Evolutionary conservation across 2,797 vertebrate genomes (phyloP), one percentile per base, ranked within the genome.

Genomic region (Clarias pachynema): DNA sequence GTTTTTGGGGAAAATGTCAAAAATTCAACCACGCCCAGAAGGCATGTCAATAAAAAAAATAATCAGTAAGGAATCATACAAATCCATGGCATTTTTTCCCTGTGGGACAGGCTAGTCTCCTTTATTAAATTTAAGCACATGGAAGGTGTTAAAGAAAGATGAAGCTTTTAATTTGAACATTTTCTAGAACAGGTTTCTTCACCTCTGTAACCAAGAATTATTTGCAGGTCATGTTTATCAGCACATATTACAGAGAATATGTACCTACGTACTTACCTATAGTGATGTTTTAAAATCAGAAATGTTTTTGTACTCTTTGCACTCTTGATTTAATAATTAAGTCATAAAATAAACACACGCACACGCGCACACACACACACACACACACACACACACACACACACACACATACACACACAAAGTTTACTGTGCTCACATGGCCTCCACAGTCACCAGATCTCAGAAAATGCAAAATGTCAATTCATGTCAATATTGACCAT

Each of bases 41-140:
- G 18, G 6, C 14, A 6, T 56, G 5, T 65, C 37, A 40, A 72
- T 44, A 24, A 74, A 72, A 72, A 77, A 82, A 82, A 66, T 31
- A 65, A 40, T 81, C 40, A 29, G 4, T 9, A 72, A 60, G 66
- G 87, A 77, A 86, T 49, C 7, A 53, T 16, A 53, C 14, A 79
- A 85, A 78, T 22, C 7, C 74, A 12, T 34, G 7, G 16, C 7
- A 15, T 57, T 80, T 49, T 18, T 49, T 20, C 22, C n/a, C 60
- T 18, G 22, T 15, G 4, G 22, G 34, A 79, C 5, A 63, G 24
- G 9, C 78, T 14, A 34, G n/a, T 40, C 37, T 44, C 16, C 31
- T 65, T 85, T 85, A 88, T 65, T 57, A 34, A 85, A 81, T 73
- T 84, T 83, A 80, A 63, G 57, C 81, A 79, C 83, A 84, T 85